Evolutionary conservation across 1,140 invertebrate genomes (phyloP), one percentile per base, ranked within the genome.

Genomic region (Rhopalosiphum maidis): DNA sequence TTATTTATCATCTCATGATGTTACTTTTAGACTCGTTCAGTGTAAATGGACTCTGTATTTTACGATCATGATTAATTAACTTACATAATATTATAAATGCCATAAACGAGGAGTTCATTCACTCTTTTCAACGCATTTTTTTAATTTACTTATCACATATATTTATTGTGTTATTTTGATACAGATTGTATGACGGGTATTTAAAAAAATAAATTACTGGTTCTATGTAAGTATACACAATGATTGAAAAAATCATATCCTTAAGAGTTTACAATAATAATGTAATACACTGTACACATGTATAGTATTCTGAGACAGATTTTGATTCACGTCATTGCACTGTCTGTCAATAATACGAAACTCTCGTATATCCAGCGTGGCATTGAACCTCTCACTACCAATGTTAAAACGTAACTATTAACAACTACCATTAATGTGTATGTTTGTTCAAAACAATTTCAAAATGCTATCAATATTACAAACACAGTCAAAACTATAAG

Each of bases 11-110:
- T 18, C 18, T 15, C 0, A 11, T 68, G 30, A n/a, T 68, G 11
- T 5, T 18, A 0, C 11, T n/a, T 18, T 11, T n/a, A n/a, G 15
- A 0, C 0, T 5, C 15, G 0, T 15, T 30, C 11, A n/a, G 9
- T 15, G 11, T 68, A 68, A 68, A n/a, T 68, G 30, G 18, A n/a
- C 0, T 30, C 55, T 46, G 46, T 46, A 9, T 15, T 46, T 30
- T 60, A 30, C 55, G 55, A 30, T 11, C 30, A 11, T 11, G 55
- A 30, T 55, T 30, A 60, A 25, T 60, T 60, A 60, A 30, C 2
- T 30, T 30, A 25, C 22, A 7, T 25, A 23, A 54, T 23, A 25
- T 30, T 30, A 60, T 9, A 60, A 60, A 60, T 30, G 25, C 3
- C 2, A 60, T 60, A 8, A 60, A 60, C 11, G 11, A 7, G 11